phyloP scores from a whole-genome alignment of 2,888 invertebrate species.

The Melanostoma scalare region DNA sequence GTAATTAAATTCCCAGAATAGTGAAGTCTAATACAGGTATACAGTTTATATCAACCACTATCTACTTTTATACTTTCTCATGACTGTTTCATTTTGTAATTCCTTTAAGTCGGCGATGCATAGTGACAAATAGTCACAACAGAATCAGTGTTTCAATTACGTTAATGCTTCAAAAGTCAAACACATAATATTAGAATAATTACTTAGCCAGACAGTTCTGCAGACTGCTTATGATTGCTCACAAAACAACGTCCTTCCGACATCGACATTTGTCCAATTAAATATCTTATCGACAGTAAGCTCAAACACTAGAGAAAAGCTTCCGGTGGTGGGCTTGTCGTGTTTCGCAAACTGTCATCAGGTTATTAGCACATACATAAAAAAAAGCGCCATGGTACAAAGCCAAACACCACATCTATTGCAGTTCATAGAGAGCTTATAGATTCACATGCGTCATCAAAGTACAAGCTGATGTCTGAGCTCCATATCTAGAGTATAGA shows the following conservation, averaged over 20 bases:
- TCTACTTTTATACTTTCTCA: too few relatives aligned
- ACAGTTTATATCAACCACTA: too few relatives aligned
- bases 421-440: slow-evolving; percentile 4
- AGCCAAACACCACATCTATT: slow-evolving; percentile 8
- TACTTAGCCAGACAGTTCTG: slow-evolving; percentile 53
- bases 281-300: slow-evolving; percentile 2
- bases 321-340: slow-evolving; percentile 53
- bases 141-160: slow-evolving; percentile 34
- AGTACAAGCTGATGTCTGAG: slow-evolving; percentile 16
- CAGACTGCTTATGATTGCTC: slow-evolving; percentile 49
- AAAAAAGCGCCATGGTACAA: neutral
- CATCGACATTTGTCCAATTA: neutral
- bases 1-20: neutral
- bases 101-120: neutral
- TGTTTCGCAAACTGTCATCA: neutral
- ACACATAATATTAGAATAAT: slow-evolving; percentile 27
- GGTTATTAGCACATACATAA: neutral
- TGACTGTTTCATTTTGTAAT: too few relatives aligned
- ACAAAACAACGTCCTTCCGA: slow-evolving; percentile 11
- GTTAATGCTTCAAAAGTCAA: slow-evolving; percentile 15
- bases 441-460: slow-evolving; percentile 20
- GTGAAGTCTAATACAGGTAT: neutral
- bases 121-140: slow-evolving; percentile 1
- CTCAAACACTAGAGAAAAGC: slow-evolving; percentile 6
- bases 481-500: too few relatives aligned